These are phyloP conservation scores for Lamprologus tigripictilis DNA, from an alignment of 2,113 vertebrate genomes.

Conservation along the genomic window DNA sequence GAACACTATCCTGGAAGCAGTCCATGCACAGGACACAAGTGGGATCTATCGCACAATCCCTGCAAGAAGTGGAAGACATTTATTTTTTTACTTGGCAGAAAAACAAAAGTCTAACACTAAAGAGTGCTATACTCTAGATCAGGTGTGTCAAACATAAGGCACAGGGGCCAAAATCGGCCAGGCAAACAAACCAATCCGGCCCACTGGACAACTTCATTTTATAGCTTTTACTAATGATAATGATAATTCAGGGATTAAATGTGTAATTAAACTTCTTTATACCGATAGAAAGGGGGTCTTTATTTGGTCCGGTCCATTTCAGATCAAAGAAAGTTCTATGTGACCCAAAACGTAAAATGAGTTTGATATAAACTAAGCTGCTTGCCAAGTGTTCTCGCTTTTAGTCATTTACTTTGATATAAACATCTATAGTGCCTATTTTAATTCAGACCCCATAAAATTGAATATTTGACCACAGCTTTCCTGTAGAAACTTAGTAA, in stretches of 20 bases:
- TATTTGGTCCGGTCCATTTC: background rate
- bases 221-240: background rate
- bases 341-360: background rate
- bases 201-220: background rate
- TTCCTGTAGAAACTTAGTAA: background rate
- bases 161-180: background rate
- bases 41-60: constrained; percentile 98
- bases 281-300: background rate
- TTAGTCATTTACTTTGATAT: background rate
- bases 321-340: background rate
- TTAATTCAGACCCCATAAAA: background rate
- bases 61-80: constrained; percentile 57
- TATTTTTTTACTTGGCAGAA: background rate
- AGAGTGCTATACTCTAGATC: background rate
- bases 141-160: background rate
- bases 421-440: background rate
- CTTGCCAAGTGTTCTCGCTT: background rate
- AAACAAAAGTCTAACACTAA: background rate
- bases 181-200: background rate
- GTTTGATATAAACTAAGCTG: background rate
- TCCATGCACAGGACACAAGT: constrained; percentile 98
- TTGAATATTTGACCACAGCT: background rate
- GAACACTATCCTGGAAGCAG: constrained; percentile 96
- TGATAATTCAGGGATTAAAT: background rate
- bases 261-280: background rate